Evolutionary conservation across 2,888 invertebrate species (phyloP), one percentile per base, ranked within the genome.

Genomic region (Neria commutata): DNA sequence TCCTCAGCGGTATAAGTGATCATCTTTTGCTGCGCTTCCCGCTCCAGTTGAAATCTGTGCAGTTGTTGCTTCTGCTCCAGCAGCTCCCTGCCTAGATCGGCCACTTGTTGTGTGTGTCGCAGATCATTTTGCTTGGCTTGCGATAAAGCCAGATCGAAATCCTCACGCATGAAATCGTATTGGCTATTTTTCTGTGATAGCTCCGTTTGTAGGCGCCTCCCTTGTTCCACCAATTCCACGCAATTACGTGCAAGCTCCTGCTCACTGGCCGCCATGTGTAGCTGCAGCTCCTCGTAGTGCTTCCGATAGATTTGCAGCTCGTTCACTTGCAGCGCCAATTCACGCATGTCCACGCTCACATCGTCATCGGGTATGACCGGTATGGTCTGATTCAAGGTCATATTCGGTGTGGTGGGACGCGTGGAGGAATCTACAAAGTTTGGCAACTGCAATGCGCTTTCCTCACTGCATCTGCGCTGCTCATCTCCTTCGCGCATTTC

Each of bases 321-420:
- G 0, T 64, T 61, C 5, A 71, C 57, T 26, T 73, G 64, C n/a
- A 60, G 56, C 34, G 68, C 62, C 1, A 68, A 33, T 34, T 62
- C 45, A 11, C 72, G 67, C 52, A 66, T 21, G 46, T 58, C 62
- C 45, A 58, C 57, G 56, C 67, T 61, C 37, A 64, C 67, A 6
- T 49, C 53, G 11, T 33, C 2, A 23, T 52, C 29, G 29, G 62
- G 29, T 58, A 77, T 75, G 0, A 75, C 63, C 2, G 78, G 78
- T 34, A 76, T 62, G 6, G 69, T 60, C 14, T 69, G 70, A 29
- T 69, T 70, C 1, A 63, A 49, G 2, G 54, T 60, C 34, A 69
- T 73, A 49, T 73, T 77, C 2, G 79, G 81, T 1, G 78, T 76
- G 2, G 78, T 74, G 1, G 79, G 80, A 2, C 81, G 67, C 0